Percentiles rank a stretch among this genome's conserved stretches.
Evolutionary conservation across 2,113 vertebrate species (phyloP).

Genomic region (Tragelaphus strepsiceros): DNA sequence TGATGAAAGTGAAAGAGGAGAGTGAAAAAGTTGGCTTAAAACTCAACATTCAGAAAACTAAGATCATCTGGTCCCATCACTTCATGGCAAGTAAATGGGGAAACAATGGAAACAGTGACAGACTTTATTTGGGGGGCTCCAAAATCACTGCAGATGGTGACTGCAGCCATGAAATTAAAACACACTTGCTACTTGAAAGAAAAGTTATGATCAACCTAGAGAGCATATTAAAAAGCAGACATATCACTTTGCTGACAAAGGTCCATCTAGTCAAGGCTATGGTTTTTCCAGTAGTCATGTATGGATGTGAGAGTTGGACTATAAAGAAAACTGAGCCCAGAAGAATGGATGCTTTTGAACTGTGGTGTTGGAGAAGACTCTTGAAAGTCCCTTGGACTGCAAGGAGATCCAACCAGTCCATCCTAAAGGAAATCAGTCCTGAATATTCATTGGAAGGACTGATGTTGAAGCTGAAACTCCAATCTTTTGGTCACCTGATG

Average conservation of each 20-base stretch:
- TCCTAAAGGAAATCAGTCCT: not conserved
- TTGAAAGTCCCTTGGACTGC: not conserved
- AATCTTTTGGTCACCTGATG: not conserved
- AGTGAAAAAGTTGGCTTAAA: not conserved
- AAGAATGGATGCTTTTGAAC: not conserved
- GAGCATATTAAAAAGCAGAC: not conserved
- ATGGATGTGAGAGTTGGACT: not conserved
- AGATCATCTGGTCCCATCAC: not conserved
- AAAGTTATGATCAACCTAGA: not conserved
- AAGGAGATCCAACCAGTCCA: not conserved
- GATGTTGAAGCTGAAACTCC: not conserved
- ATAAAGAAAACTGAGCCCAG: rapidly evolving
- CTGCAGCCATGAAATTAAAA: not conserved
- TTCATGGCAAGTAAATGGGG: not conserved
- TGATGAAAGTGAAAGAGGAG: not conserved
- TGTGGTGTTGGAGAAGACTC: not conserved
- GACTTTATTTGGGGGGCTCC: not conserved
- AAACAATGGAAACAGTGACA: not conserved
- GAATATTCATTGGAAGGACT: not conserved
- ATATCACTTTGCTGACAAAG: not conserved
- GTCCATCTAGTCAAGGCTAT: not conserved
- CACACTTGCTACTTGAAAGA: not conserved
- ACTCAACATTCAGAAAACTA: not conserved
- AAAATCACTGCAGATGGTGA: not conserved
- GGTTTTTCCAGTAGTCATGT: not conserved